Base-by-base conservation (phyloP, 2,888 invertebrate species). In the Lithophane leautieri region DNA sequence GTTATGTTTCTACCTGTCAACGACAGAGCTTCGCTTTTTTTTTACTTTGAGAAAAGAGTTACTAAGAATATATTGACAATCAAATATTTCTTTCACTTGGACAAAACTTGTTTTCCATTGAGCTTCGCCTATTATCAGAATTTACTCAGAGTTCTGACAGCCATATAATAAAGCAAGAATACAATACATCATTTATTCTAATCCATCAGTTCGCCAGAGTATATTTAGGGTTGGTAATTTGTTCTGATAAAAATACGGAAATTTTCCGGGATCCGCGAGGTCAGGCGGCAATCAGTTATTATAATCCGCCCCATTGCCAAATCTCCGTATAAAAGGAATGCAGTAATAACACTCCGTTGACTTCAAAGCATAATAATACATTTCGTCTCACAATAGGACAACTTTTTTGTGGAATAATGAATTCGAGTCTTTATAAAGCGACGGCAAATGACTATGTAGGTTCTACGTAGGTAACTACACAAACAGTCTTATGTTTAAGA, bases 261-360 rank as follows among this genome's bases (percentile, higher is more conserved):
- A 83, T 80, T 70, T 74, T 60, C 70, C 73, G 75, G 61, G 67
- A 78, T 75, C 50, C 66, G 61, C 79, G 82, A 86, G 84, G 86
- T 86, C 86, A 86, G 84, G 69, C 86, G 65, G 82, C 84, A 86
- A 84, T 86, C 82, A 88, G 80, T 88, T 84, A 88, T 86, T 81
- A 81, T 81, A 88, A 86, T 86, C 84, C 86, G 69, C 67, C 79
- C 79, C 86, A 82, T 81, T 82, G 82, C 84, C 88, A 88, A 86
- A 84, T 84, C 67, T 84, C 73, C 76, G 74, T 72, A 78, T 79
- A 88, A 87, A 88, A 70, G 70, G 67, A 73, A 86, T 88, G 82
- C 84, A 84, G 80, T 84, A 87, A 86, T 82, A 86, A 86, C 84
- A 82, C 86, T 84, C 76, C 71, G 85, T 84, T 79, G 77, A 80